Evolutionary conservation across 2,888 invertebrate species (phyloP), one percentile per base, ranked within the genome.

Genomic region (Exocentrus adspersus): DNA sequence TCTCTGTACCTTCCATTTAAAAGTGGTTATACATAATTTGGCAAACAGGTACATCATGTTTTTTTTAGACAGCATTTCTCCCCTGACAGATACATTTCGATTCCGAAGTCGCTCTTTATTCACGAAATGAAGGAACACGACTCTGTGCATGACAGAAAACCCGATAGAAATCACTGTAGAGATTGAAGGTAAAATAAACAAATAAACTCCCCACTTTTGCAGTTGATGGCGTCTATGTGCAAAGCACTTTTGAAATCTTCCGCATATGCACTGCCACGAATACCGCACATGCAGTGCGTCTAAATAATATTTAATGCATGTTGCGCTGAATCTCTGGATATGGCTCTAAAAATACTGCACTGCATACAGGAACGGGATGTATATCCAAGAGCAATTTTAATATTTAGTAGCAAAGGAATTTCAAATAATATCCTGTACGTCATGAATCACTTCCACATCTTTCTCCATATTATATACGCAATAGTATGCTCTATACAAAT

Each of bases 321-420:
- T 42, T 53, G 41, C 41, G 41, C 37, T 10, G n/a, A 53, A 41
- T 42, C 41, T 41, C 14, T 6, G 24, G 24, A 53, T 37, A n/a
- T 53, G 7, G 17, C 19, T 53, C 53, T 32, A 41, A 53, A 53
- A 53, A 53, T 53, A 42, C 53, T 53, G 53, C 53, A 53, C 14
- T 41, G 42, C 53, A 53, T 16, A 9, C 24, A 12, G n/a, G 16
- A 20, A 21, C 53, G n/a, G 9, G 16, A 41, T 42, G 53, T 42
- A 42, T 14, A 30, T 53, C 9, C 19, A 41, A 9, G 1, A 37
- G 37, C n/a, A 37, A 37, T 37, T 37, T 37, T 37, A 37, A 37
- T 37, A 37, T 37, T 1, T 37, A 1, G 2, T 9, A 37, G 3
- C 5, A n/a, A n/a, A 14, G n/a, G n/a, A 37, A 37, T 37, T 32